phyloP scores from a whole-genome alignment of 2,113 vertebrate genomes.

The Halcyon senegalensis region DNA sequence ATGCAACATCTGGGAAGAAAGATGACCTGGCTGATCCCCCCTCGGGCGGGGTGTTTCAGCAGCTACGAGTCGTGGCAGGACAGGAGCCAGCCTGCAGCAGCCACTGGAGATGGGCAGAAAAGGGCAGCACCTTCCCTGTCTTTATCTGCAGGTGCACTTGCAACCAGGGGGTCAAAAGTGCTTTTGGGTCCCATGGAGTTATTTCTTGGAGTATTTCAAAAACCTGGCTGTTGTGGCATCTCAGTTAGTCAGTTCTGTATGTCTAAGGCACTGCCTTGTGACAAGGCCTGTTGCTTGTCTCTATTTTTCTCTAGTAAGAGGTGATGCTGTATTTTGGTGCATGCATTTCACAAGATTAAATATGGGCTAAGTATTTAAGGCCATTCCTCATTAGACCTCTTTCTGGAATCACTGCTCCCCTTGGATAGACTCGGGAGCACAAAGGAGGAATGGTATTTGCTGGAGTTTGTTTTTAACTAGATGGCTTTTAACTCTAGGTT shows the following conservation, averaged over 20 bases:
- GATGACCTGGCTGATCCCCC: background rate
- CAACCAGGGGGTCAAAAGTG: background rate
- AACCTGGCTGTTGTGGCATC: background rate
- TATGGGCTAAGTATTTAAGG: background rate
- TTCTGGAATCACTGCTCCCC: background rate
- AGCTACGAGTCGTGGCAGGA: background rate
- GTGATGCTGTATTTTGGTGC: background rate
- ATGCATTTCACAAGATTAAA: background rate
- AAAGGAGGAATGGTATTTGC: background rate
- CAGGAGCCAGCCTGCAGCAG: background rate
- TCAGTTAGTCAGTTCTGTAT: background rate
- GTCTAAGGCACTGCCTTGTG: background rate
- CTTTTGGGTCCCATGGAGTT: background rate
- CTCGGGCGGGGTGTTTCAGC: background rate
- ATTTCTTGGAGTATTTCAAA: background rate
- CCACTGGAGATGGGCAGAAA: background rate
- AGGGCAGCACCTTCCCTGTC: background rate
- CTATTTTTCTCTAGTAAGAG: no score
- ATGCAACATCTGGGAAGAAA: background rate
- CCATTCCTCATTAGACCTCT: background rate
- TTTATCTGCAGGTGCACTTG: background rate
- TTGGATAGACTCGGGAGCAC: background rate
- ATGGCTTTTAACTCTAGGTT: background rate
- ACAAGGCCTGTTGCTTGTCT: background rate
- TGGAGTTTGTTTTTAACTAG: background rate